Conservation (phyloP, 2,113 vertebrate species). For the Dasypus novemcinctus region DNA sequence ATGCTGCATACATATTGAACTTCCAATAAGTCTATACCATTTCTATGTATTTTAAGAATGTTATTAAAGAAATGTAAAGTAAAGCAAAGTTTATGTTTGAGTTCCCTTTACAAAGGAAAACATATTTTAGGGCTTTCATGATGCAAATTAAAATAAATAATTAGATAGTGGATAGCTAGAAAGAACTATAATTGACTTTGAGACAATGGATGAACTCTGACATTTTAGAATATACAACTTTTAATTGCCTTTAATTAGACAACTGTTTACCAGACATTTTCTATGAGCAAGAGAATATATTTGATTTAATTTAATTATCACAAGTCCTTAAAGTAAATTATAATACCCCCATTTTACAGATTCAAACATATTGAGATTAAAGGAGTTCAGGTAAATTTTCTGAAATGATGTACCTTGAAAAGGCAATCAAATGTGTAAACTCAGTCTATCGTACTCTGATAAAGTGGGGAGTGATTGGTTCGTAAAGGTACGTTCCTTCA, state of each 20-base stretch:
- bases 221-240: not conserved
- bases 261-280: not conserved
- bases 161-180: not conserved
- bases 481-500: not conserved
- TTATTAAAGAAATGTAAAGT: not conserved
- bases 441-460: not conserved
- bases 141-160: not conserved
- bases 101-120: not conserved
- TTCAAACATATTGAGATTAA: not conserved
- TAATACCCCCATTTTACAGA: not conserved
- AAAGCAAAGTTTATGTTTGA: not conserved
- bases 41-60: not conserved
- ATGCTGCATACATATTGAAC: not conserved
- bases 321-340: not conserved
- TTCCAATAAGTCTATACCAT: not conserved
- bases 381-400: not conserved
- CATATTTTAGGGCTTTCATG: not conserved
- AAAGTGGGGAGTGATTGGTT: not conserved
- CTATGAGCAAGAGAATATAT: not conserved
- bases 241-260: constrained; percentile 37
- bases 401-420: not conserved
- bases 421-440: not conserved
- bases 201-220: not conserved
- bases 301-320: constrained; percentile 1
- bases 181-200: not conserved